phyloP scores from a whole-genome alignment of 2,113 vertebrate genomes.

The Prionailurus viverrinus region DNA sequence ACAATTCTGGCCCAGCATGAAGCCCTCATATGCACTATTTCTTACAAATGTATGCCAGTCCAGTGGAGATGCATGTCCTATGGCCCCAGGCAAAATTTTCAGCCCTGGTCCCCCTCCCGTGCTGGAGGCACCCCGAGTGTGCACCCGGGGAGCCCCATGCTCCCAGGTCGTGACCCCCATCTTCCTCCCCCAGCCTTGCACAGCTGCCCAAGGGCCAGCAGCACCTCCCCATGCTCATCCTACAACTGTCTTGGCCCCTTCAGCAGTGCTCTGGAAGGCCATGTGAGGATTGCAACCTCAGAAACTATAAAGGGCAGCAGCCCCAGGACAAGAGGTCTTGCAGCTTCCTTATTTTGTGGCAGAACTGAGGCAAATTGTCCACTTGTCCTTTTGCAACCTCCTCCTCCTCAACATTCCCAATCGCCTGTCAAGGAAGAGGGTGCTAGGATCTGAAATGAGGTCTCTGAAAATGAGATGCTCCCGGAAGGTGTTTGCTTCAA shows the following conservation, averaged over 20 bases:
- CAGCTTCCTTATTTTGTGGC: background rate
- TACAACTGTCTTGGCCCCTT: fast-evolving
- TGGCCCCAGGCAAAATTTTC: background rate
- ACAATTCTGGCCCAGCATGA: background rate
- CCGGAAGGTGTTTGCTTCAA: background rate
- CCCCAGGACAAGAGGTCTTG: fast-evolving
- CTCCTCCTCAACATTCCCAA: background rate
- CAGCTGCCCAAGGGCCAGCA: background rate
- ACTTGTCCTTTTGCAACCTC: background rate
- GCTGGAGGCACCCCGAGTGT: background rate
- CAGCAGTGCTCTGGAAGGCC: background rate
- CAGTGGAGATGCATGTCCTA: background rate
- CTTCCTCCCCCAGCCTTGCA: background rate
- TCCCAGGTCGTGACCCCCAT: background rate
- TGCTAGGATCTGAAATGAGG: background rate
- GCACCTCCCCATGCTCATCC: background rate
- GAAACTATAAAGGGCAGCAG: background rate
- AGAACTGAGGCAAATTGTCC: background rate
- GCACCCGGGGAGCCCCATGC: background rate
- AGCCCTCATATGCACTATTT: background rate
- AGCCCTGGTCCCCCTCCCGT: background rate
- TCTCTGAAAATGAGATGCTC: background rate
- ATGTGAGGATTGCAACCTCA: fast-evolving
- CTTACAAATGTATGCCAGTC: no score
- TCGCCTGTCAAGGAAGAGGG: background rate